Evolutionary conservation across 2,113 vertebrate genomes (phyloP).

Genomic region (Lathamus discolor): DNA sequence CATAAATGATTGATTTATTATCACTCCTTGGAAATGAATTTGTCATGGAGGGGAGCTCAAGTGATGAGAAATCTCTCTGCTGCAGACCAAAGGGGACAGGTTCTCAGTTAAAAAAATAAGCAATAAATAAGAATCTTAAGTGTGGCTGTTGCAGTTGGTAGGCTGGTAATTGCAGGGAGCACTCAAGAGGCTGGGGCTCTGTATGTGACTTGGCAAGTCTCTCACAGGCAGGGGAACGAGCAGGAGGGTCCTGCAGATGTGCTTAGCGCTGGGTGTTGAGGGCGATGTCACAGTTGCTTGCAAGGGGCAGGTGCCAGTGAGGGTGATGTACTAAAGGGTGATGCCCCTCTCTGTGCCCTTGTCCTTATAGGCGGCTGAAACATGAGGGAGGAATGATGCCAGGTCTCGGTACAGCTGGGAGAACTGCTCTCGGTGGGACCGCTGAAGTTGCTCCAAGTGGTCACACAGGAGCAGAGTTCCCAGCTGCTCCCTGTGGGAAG

Average conservation of each 20-base stretch:
- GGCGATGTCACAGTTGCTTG: fast-evolving
- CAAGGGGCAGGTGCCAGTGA: not conserved
- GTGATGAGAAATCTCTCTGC: not conserved
- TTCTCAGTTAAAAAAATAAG: not conserved
- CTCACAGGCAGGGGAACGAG: too few species aligned
- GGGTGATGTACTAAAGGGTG: not conserved
- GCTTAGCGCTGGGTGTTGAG: fast-evolving
- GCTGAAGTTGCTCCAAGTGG: fast-evolving
- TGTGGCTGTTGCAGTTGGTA: not conserved
- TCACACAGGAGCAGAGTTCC: not conserved
- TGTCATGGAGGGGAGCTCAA: not conserved
- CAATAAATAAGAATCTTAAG: not conserved
- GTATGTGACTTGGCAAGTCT: not conserved
- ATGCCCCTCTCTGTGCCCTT: not conserved
- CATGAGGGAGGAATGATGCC: not conserved
- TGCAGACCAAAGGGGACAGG: not conserved
- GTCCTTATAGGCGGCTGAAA: not conserved
- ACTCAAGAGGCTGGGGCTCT: not conserved
- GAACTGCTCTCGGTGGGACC: fast-evolving
- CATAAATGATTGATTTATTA: not conserved
- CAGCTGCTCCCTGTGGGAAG: not conserved
- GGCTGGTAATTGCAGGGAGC: not conserved
- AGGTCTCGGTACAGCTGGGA: not conserved
- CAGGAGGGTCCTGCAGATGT: not conserved
- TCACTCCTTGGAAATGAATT: not conserved